Conservation (phyloP, 2,113 vertebrate genomes). For the Petaurus breviceps region DNA sequence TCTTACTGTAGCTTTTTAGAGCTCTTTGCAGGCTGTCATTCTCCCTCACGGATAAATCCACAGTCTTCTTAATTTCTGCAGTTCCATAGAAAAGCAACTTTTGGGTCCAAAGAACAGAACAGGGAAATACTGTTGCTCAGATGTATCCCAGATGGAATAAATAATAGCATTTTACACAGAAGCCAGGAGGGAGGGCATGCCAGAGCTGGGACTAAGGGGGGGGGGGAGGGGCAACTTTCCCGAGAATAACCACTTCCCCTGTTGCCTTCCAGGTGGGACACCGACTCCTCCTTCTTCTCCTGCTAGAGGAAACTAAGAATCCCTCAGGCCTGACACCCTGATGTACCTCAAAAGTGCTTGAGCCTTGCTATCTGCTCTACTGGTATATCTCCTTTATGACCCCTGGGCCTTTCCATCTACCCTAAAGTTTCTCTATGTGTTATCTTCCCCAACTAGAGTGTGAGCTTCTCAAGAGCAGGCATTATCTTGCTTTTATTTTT, state of each 20-base stretch:
- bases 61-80: background rate
- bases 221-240: no score
- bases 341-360: background rate
- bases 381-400: background rate
- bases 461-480: background rate
- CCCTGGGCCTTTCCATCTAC: background rate
- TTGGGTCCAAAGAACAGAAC: background rate
- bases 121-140: background rate
- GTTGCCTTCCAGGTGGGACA: background rate
- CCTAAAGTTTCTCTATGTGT: background rate
- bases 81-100: background rate
- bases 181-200: background rate
- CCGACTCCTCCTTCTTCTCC: no score
- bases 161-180: background rate
- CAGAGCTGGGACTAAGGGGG: background rate
- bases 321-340: no score
- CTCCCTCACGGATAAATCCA: background rate
- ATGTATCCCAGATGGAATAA: background rate
- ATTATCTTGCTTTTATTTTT: background rate
- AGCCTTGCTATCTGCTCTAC: background rate
- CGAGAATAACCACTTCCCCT: background rate
- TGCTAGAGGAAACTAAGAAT: no score
- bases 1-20: background rate
- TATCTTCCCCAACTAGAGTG: background rate
- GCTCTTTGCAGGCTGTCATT: background rate